These are phyloP conservation scores for Phoxinus dragarum DNA, from an alignment of 2,797 vertebrate genomes.

Conservation along the genomic window DNA sequence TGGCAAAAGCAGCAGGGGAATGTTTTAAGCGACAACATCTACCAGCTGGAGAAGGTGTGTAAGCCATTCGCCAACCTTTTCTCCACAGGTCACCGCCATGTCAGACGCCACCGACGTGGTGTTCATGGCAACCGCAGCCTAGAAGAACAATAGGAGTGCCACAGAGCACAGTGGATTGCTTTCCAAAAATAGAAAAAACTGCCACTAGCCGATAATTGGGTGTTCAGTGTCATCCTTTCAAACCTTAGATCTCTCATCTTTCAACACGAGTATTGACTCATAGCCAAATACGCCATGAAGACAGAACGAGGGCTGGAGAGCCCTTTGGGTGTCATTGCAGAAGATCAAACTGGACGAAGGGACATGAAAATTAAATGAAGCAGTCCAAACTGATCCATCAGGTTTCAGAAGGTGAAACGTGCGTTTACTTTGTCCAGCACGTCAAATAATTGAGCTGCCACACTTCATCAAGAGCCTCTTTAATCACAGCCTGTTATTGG, in stretches of 20 bases:
- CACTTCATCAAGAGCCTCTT: constrained; percentile 58
- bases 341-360: constrained; percentile 34
- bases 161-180: constrained; percentile 29
- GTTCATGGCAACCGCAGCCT: constrained; percentile 58
- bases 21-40: constrained; percentile 48
- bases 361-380: constrained; percentile 53
- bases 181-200: constrained; percentile 53
- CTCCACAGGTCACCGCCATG: constrained; percentile 36
- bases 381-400: constrained; percentile 49
- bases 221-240: constrained; percentile 15
- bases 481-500: constrained; percentile 55
- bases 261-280: neutral
- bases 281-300: constrained; percentile 6
- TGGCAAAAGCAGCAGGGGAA: constrained; percentile 50
- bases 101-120: constrained; percentile 50
- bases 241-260: constrained; percentile 10
- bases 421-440: constrained; percentile 50
- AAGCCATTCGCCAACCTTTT: constrained; percentile 43
- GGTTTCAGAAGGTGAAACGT: constrained; percentile 37
- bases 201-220: constrained; percentile 37
- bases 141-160: constrained; percentile 26
- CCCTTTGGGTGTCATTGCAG: constrained; percentile 25
- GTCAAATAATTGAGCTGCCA: constrained; percentile 59
- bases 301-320: constrained; percentile 20
- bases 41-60: constrained; percentile 43